These are phyloP conservation scores for Procambarus clarkii DNA, from an alignment of 1,140 invertebrate genomes.

Conservation along the genomic window DNA sequence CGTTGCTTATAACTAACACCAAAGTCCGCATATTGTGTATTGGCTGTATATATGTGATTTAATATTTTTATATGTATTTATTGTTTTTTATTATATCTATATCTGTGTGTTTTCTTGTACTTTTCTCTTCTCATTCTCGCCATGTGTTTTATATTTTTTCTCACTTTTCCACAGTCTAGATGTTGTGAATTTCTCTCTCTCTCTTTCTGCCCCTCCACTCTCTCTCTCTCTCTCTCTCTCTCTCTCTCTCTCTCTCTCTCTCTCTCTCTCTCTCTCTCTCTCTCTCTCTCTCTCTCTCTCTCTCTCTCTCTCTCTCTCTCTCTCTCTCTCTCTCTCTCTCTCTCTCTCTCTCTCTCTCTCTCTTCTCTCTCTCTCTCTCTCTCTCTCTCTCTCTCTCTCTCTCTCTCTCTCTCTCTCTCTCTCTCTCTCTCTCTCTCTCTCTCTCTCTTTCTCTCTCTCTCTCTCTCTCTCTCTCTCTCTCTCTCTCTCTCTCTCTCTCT, in stretches of 20 bases:
- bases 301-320: constrained; percentile 23
- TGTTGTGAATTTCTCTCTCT: background rate
- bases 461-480: too few relatives aligned
- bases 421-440: too few relatives aligned
- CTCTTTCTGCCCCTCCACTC: background rate
- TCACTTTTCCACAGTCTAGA: too few relatives aligned
- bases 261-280: constrained; percentile 7
- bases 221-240: too few relatives aligned
- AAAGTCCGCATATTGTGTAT: background rate
- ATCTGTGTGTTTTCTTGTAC: too few relatives aligned
- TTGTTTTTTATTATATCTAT: background rate
- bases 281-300: constrained; percentile 29
- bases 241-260: too few relatives aligned
- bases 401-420: too few relatives aligned
- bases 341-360: constrained; percentile 42
- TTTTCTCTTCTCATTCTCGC: too few relatives aligned
- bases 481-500: too few relatives aligned
- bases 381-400: too few relatives aligned
- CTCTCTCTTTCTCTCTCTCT: too few relatives aligned
- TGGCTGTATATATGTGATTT: background rate
- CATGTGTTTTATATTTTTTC: background rate
- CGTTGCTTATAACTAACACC: background rate
- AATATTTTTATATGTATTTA: background rate
- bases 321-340: constrained; percentile 45
- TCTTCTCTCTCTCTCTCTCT: background rate